Evolutionary conservation across 2,113 vertebrate genomes (phyloP), one percentile per base, ranked within the genome.

Genomic region (Merops nubicus): DNA sequence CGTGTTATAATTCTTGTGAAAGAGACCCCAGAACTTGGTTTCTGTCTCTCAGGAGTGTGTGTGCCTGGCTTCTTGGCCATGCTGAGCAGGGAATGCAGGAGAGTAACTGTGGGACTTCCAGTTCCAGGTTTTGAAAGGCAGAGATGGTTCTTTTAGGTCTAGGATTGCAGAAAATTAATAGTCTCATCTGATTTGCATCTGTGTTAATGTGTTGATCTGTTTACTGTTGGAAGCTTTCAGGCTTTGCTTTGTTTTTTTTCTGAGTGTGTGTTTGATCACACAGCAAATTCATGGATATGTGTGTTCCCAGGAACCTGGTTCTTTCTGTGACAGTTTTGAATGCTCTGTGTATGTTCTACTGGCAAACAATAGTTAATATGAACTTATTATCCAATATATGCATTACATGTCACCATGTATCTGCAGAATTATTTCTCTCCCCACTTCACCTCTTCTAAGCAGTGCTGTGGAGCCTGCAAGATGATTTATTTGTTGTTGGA

Each of bases 361-460:
- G 2, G 8, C 26, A 48, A 29, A 9, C 26, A 40, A 0, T 29
- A 3, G 56, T 33, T 59, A 26, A 13, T 11, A 15, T 16, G 51
- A 47, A 11, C 33, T 1, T 33, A 1, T 74, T 34, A 2, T 3
- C 28, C 25, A 28, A 1, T 3, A 6, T 48, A 3, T 18, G 11
- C 17, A 6, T 2, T 13, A 3, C 4, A 2, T 68, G 59, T 88
- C 31, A 40, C 48, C 10, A 5, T 2, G 21, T 3, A 48, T 13
- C 22, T 80, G 54, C 25, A 28, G 20, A 51, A 47, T 29, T 29
- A 51, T 5, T 54, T 54, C 20, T 43, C 6, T 36, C 28, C 25
- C 8, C 48, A 3, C 73, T 42, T 63, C 12, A 1, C 8, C 36
- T 0, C 14, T 19, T 14, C 21, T 51, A 57, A 42, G 36, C 28